phyloP scores from a whole-genome alignment of 2,797 vertebrate genomes.

The Capromys pilorides region DNA sequence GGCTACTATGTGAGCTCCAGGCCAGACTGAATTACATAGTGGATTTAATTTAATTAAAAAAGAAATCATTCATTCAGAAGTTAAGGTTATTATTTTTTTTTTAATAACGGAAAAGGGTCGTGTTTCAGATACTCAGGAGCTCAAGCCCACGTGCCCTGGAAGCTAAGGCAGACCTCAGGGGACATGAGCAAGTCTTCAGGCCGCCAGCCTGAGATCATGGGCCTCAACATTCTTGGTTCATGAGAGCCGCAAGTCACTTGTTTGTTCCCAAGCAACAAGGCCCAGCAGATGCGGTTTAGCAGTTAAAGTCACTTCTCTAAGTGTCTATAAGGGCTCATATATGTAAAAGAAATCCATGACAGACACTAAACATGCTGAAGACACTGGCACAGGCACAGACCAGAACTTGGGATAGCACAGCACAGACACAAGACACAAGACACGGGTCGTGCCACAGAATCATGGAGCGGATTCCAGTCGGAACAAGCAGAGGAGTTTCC shows the following conservation, averaged over 20 bases:
- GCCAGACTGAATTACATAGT: too few species aligned
- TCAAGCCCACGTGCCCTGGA: background rate
- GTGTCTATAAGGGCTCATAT: background rate
- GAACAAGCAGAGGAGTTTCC: conserved; percentile 29
- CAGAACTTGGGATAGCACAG: too few species aligned
- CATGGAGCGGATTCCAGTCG: background rate
- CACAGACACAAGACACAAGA: background rate
- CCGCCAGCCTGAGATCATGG: rapidly evolving
- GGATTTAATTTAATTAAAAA: background rate
- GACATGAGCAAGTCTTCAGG: background rate
- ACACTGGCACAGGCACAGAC: background rate
- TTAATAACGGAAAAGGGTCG: background rate
- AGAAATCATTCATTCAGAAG: background rate
- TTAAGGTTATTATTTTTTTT: background rate
- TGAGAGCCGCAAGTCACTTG: background rate
- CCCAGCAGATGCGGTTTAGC: background rate
- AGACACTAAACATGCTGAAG: background rate
- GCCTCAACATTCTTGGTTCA: background rate
- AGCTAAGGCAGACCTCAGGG: background rate
- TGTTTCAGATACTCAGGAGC: background rate
- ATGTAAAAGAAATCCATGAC: conserved; percentile 5
- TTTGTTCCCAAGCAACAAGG: background rate
- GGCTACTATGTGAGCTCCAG: too few species aligned
- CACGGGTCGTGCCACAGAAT: conserved; percentile 3
- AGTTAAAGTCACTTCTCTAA: background rate